Conservation (phyloP, 2,888 invertebrate species). For the Furcula furcula region DNA sequence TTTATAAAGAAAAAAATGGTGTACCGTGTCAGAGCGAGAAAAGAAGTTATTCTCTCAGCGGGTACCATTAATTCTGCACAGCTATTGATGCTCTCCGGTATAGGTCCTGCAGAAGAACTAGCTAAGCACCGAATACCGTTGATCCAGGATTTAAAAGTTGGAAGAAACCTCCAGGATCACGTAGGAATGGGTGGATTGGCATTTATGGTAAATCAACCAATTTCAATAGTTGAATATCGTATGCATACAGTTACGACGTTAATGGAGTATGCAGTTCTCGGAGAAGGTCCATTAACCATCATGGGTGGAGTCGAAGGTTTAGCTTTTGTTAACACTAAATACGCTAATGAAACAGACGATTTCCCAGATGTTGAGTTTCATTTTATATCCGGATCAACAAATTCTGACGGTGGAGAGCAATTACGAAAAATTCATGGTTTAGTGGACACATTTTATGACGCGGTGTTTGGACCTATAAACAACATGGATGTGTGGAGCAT, state of each 20-base stretch:
- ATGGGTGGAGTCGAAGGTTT: slow-evolving; percentile 94
- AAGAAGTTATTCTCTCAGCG: slow-evolving; percentile 94
- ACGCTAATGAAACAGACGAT: slow-evolving; percentile 88
- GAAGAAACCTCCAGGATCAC: slow-evolving; percentile 94
- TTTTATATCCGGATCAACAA: slow-evolving; percentile 93
- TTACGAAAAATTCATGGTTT: slow-evolving; percentile 90
- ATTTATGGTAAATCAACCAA: slow-evolving; percentile 89
- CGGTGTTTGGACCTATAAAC: slow-evolving; percentile 88
- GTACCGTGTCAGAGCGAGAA: slow-evolving; percentile 87
- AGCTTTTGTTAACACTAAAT: slow-evolving; percentile 95
- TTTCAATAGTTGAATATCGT: slow-evolving; percentile 90
- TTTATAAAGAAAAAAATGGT: slow-evolving; percentile 88
- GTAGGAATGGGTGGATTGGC: slow-evolving; percentile 92
- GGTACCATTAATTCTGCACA: slow-evolving; percentile 97
- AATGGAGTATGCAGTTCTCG: slow-evolving; percentile 91
- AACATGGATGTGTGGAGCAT: slow-evolving; percentile 92
- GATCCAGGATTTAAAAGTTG: slow-evolving; percentile 91
- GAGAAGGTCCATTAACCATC: slow-evolving; percentile 92
- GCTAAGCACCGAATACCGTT: slow-evolving; percentile 89
- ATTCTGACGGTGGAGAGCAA: slow-evolving; percentile 92
- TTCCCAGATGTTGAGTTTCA: slow-evolving; percentile 95
- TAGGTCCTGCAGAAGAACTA: slow-evolving; percentile 88
- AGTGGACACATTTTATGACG: slow-evolving; percentile 87
- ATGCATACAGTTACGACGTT: slow-evolving; percentile 90
- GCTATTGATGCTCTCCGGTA: slow-evolving; percentile 94